Conservation (phyloP, 2,888 invertebrate genomes). For the Phasia obesa region DNA sequence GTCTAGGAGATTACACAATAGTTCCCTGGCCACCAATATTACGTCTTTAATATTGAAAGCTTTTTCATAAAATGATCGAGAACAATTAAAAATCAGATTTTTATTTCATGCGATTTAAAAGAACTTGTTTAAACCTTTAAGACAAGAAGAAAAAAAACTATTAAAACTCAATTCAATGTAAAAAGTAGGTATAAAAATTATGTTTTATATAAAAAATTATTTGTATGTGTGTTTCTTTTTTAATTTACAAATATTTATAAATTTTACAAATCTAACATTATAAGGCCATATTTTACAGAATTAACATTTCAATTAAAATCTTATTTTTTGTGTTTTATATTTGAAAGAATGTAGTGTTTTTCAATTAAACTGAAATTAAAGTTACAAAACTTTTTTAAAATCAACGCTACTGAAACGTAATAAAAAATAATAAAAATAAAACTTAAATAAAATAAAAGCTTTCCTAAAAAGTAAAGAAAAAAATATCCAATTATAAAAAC, state of each 20-base stretch:
- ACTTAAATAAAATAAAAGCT: constrained; percentile 45
- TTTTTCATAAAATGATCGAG: background rate
- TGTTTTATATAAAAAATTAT: constrained; percentile 48
- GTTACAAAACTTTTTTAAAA: constrained; percentile 41
- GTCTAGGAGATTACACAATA: too few relatives aligned
- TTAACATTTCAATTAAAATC: constrained; percentile 67
- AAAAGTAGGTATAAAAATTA: constrained; percentile 45
- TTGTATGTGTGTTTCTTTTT: constrained; percentile 38
- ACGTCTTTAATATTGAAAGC: background rate
- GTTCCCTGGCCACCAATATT: too few relatives aligned
- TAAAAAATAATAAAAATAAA: constrained; percentile 16
- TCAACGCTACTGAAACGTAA: constrained; percentile 59
- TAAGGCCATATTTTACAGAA: constrained; percentile 74
- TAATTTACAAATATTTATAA: constrained; percentile 72
- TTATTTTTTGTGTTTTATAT: constrained; percentile 39
- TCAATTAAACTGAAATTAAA: constrained; percentile 56
- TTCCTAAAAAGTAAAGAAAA: constrained; percentile 43
- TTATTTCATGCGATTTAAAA: constrained; percentile 23
- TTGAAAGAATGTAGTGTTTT: constrained; percentile 21
- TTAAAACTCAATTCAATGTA: too few relatives aligned
- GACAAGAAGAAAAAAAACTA: too few relatives aligned
- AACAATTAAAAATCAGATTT: background rate
- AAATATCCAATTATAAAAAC: constrained; percentile 53
- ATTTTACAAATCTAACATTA: constrained; percentile 73
- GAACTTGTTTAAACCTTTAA: background rate